Conservation (phyloP, 2,888 invertebrate species). For the Rhogogaster chlorosoma region DNA sequence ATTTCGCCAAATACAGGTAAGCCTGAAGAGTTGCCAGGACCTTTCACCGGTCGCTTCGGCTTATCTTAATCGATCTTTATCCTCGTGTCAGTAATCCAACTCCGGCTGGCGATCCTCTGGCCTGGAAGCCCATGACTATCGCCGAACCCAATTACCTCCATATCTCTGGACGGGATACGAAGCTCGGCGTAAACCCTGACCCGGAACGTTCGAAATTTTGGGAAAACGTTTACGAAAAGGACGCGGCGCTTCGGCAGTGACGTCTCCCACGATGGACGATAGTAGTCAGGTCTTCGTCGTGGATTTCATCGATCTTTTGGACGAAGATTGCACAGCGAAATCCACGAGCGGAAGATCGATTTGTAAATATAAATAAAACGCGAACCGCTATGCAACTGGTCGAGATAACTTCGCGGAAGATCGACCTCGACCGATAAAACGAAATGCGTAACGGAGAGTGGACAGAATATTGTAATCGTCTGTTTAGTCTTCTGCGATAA, state of each 20-base stretch:
- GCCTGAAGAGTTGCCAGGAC: neutral
- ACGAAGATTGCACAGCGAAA: neutral
- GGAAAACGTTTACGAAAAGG: conserved; percentile 12
- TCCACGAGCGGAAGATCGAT: neutral
- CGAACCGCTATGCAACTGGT: too few relatives aligned
- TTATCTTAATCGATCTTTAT: neutral
- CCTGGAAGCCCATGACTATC: conserved; percentile 3
- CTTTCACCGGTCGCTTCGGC: neutral
- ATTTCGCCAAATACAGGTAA: conserved; percentile 75
- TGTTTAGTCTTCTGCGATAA: neutral
- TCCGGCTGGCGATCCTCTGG: conserved; percentile 76
- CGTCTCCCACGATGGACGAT: neutral
- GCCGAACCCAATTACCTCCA: neutral
- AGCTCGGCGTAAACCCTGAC: neutral
- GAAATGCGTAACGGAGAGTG: neutral
- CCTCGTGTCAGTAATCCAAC: conserved; percentile 78
- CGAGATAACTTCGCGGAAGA: neutral
- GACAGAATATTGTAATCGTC: neutral
- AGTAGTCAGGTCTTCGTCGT: neutral
- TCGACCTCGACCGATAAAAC: too few relatives aligned
- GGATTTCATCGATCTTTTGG: neutral
- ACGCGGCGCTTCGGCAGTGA: neutral
- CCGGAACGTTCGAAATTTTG: neutral
- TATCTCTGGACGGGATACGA: conserved; percentile 12
- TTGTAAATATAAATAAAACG: too few relatives aligned